Evolutionary conservation across 1,140 invertebrate species (phyloP).

Genomic region (Apis mellifera): DNA sequence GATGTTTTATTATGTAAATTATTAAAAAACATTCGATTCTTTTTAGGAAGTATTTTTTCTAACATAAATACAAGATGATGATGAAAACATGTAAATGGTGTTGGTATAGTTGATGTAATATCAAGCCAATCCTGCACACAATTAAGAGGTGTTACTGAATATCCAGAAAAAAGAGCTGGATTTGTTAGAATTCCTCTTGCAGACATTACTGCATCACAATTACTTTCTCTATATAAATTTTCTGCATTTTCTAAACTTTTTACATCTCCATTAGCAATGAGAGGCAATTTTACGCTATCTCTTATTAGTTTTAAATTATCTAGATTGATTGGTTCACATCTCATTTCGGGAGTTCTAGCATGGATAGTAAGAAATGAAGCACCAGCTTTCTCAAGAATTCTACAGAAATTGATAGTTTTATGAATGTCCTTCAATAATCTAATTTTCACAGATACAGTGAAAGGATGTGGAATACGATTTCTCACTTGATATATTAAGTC

Average conservation of each 20-base stretch:
- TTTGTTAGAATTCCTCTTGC: conserved; percentile 95
- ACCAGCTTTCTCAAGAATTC: conserved; percentile 91
- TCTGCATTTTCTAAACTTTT: conserved; percentile 87
- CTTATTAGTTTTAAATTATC: conserved; percentile 88
- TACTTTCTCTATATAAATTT: conserved; percentile 84
- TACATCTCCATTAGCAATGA: conserved; percentile 96
- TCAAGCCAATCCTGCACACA: conserved; percentile 95
- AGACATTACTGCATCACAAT: conserved; percentile 93
- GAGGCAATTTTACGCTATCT: conserved; percentile 87
- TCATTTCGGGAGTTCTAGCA: conserved; percentile 93
- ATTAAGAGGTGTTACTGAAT: conserved; percentile 85
- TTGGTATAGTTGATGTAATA: conserved; percentile 81
- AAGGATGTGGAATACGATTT: conserved; percentile 87
- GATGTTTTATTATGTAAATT: conserved; percentile 85
- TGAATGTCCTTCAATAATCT: conserved; percentile 86
- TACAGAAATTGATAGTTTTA: conserved; percentile 88
- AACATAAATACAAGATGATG: conserved; percentile 97
- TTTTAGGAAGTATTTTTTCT: conserved; percentile 88
- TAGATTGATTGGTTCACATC: conserved; percentile 89
- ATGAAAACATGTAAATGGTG: conserved; percentile 91
- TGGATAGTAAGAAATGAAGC: conserved; percentile 95
- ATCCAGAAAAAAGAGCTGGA: conserved; percentile 92
- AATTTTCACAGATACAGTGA: conserved; percentile 96
- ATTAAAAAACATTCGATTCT: conserved; percentile 90
- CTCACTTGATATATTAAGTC: conserved; percentile 90